These are phyloP conservation scores for Apodemia zela DNA, from an alignment of 2,888 invertebrate species.

Conservation along the genomic window DNA sequence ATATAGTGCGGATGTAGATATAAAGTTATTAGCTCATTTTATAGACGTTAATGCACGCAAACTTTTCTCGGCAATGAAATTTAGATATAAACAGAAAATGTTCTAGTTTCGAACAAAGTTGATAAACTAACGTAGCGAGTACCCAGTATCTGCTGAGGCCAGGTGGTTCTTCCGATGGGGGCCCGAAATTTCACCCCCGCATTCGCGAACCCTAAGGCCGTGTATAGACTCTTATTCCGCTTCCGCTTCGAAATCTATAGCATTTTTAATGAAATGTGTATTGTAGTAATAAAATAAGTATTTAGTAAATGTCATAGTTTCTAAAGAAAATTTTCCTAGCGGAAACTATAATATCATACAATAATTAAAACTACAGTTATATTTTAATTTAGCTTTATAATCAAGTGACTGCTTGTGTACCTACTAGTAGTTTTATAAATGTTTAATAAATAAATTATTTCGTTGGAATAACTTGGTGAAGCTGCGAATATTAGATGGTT, in stretches of 20 bases:
- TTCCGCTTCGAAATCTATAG: background rate
- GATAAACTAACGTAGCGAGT: constrained; percentile 8
- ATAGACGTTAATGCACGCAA: background rate
- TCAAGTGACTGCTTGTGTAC: too few relatives aligned
- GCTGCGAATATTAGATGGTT: too few relatives aligned
- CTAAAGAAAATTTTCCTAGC: too few relatives aligned
- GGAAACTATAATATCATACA: too few relatives aligned
- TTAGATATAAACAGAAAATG: constrained; percentile 21
- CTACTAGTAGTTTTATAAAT: too few relatives aligned
- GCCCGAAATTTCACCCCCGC: constrained; percentile 50
- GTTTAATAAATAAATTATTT: too few relatives aligned
- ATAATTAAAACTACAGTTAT: too few relatives aligned
- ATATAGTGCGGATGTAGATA: too few relatives aligned
- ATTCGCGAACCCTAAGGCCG: constrained; percentile 43
- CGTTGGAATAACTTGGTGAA: too few relatives aligned
- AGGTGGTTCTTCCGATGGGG: constrained; percentile 57
- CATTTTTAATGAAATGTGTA: background rate
- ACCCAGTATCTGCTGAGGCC: constrained; percentile 37
- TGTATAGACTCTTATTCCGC: constrained; percentile 20
- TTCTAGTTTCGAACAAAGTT: constrained; percentile 17
- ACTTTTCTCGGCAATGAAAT: background rate
- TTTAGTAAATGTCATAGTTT: too few relatives aligned
- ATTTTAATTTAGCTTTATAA: too few relatives aligned
- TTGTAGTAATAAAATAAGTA: too few relatives aligned
- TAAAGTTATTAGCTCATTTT: background rate